A percentile compares a stretch with the other conserved stretches of the same genome.
Conservation (phyloP, 2,113 vertebrate genomes). For the Toxotes jaculatrix region DNA sequence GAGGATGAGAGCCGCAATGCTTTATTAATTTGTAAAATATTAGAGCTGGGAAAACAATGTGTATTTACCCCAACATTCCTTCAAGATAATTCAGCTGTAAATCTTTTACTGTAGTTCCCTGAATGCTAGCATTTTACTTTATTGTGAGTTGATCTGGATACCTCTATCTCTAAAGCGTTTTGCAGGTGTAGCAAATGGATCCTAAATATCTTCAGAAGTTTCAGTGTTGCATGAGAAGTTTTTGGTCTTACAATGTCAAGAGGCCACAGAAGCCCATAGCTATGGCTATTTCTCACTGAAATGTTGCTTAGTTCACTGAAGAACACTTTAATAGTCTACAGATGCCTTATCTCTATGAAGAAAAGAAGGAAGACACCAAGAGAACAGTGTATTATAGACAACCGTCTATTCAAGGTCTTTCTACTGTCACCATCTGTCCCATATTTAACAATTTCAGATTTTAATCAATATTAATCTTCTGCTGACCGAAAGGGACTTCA, state of each 20-base stretch:
- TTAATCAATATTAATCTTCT: conserved; percentile 80
- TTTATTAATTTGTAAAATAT: conserved; percentile 49
- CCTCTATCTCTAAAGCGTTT: background rate
- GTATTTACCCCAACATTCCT: conserved; percentile 17
- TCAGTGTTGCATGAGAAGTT: background rate
- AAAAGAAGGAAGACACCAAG: conserved; percentile 36
- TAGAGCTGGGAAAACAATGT: conserved; percentile 15
- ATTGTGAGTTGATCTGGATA: background rate
- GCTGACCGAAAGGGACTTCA: conserved; percentile 73
- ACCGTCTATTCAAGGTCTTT: conserved; percentile 69
- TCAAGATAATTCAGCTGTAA: background rate
- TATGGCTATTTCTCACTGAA: background rate
- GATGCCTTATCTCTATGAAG: conserved; percentile 3
- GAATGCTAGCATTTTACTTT: background rate
- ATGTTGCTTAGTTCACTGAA: background rate
- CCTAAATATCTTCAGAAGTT: conserved; percentile 10
- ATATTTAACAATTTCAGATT: conserved; percentile 81
- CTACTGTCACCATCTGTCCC: conserved; percentile 64
- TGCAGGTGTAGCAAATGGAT: background rate
- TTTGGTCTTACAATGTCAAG: background rate
- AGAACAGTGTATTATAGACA: conserved; percentile 48
- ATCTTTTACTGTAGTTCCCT: background rate
- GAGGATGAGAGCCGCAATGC: conserved; percentile 21
- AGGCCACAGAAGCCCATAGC: background rate
- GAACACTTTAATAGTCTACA: conserved; percentile 22